A percentile compares a stretch with the other conserved stretches of the same genome.
Conservation (phyloP, 2,888 invertebrate species). For the Tenthredo amoena region DNA sequence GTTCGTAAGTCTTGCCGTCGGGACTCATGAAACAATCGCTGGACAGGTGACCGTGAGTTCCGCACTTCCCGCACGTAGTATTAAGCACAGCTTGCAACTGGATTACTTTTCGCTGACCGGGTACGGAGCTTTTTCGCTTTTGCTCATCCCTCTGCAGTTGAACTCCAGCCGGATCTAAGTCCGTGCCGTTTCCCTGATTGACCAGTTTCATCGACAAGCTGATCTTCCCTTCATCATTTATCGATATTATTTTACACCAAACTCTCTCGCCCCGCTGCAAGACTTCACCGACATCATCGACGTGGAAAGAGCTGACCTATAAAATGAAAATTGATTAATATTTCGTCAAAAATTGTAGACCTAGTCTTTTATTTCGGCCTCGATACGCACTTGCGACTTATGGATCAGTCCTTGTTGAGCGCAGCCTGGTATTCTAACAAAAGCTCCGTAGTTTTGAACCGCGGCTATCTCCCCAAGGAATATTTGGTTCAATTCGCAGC, state of each 20-base stretch:
- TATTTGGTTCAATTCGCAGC: constrained; percentile 72
- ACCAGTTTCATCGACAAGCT: constrained; percentile 78
- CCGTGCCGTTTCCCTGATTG: constrained; percentile 76
- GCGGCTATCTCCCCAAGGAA: constrained; percentile 75
- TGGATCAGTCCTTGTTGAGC: constrained; percentile 76
- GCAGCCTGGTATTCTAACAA: constrained; percentile 76
- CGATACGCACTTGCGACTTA: constrained; percentile 69
- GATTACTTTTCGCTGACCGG: constrained; percentile 71
- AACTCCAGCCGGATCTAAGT: constrained; percentile 77
- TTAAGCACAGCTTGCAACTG: constrained; percentile 76
- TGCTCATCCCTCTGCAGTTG: constrained; percentile 74
- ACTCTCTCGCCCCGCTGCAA: constrained; percentile 75
- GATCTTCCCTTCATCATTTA: constrained; percentile 75
- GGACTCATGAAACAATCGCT: constrained; percentile 76
- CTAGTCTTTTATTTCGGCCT: not conserved
- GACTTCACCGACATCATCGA: constrained; percentile 75
- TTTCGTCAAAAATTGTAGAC: not conserved
- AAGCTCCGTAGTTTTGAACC: constrained; percentile 78
- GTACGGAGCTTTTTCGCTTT: constrained; percentile 67
- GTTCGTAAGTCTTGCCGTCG: constrained; percentile 76
- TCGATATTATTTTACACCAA: constrained; percentile 77
- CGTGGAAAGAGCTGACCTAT: constrained; percentile 73
- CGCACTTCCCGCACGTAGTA: constrained; percentile 76
- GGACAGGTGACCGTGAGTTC: constrained; percentile 75
- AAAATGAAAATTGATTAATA: not conserved